Evolutionary conservation across 37 sponge, comb jelly and placozoan species (phyloP), one percentile per base, ranked within the genome.

Genomic region (Oscarella lobularis): DNA sequence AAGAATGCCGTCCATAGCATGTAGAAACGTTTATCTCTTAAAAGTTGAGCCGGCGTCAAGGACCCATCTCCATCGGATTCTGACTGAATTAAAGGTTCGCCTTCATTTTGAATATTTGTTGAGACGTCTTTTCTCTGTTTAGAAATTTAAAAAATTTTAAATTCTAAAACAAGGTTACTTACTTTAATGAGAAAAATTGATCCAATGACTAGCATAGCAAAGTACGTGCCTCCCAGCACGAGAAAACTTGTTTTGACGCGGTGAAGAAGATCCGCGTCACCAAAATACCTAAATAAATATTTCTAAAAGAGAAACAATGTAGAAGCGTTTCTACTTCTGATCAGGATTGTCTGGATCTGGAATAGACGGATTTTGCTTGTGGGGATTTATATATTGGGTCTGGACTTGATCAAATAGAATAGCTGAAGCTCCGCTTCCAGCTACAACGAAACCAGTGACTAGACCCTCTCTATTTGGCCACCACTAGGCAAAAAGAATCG

Each of bases 371-470:
- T 79, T 27, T 0, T 78, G 31, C 39, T 88, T 90, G 37, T 77
- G 35, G 33, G 96, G 96, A 78, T 95, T 95, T 4, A 95, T 74
- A 38, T 67, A 88, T 9, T 27, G 73, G 33, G 87, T 85, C 39
- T 90, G 87, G 4, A 90, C 78, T 2, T 83, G 72, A 70, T 67
- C 81, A 70, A 90, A 88, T 0, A 90, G 34, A 9, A 88, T 48
- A 31, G 85, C 82, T 5, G 91, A 88, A 27, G 85, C 37, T 0
- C 91, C 96, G 74, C 80, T 88, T 0, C 96, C 96, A 38, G 96
- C 77, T 0, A 95, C 83, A 0, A 95, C 83, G 33, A 90, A 33
- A 14, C 96, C 96, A 34, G 73, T 82, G 29, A 82, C 91, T 37
- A 88, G 35, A 6, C 91, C 96, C 67, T 88, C 90, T 81, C 84